Conservation (phyloP, 2,888 invertebrate species). For the Acleris sparsana region DNA sequence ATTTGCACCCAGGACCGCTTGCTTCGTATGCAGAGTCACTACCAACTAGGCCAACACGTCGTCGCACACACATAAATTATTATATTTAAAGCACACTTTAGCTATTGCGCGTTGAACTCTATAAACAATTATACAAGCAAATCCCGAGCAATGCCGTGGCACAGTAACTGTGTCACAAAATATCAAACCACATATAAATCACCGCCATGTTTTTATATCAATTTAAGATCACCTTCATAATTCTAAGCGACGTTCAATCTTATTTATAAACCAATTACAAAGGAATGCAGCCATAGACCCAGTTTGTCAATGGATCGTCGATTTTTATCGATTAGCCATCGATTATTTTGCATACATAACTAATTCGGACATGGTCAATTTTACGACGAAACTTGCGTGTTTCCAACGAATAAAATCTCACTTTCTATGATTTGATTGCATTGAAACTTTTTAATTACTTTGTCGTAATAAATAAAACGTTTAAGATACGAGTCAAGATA, state of each 20-base stretch:
- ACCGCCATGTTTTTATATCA: background rate
- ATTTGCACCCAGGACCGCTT: no score
- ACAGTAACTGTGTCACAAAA: no score
- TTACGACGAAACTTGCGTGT: conserved; percentile 18
- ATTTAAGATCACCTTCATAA: background rate
- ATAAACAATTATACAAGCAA: no score
- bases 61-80: no score
- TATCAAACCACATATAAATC: background rate
- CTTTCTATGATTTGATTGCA: conserved; percentile 33
- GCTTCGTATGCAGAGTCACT: no score
- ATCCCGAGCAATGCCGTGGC: no score
- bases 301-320: conserved; percentile 27
- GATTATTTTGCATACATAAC: conserved; percentile 30
- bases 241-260: conserved; percentile 1
- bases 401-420: conserved; percentile 15
- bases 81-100: no score
- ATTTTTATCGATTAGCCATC: conserved; percentile 13
- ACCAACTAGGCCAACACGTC: no score
- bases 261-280: conserved; percentile 1
- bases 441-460: conserved; percentile 17
- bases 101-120: no score
- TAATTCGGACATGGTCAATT: conserved; percentile 3
- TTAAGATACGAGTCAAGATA: conserved; percentile 19
- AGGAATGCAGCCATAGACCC: conserved; percentile 16
- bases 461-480: conserved; percentile 28